Evolutionary conservation across 2,888 invertebrate genomes (phyloP), one percentile per base, ranked within the genome.

Genomic region (Plutella xylostella): DNA sequence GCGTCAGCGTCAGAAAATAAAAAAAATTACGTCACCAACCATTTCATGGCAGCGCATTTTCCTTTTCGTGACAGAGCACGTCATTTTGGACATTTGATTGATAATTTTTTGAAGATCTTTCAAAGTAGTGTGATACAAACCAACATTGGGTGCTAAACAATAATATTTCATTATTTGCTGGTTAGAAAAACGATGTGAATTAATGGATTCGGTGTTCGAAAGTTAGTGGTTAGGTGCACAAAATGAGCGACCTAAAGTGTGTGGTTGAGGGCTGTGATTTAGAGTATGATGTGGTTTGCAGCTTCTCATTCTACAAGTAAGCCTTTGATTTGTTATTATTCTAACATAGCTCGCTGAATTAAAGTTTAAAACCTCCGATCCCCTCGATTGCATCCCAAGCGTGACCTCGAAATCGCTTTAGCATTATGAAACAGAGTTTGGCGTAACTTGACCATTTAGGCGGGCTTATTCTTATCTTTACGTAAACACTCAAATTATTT

Each of bases 81-180:
- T 83, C 82, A 83, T 78, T 83, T 82, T 78, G 77, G 82, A 83
- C 82, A 76, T 83, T 83, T 83, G 82, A 82, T 80, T 83, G 82
- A 83, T 82, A 83, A 82, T 82, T 83, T 80, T 80, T 73, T 68
- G 71, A 72, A 72, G 77, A 79, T 76, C 76, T 74, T 82, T 83
- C 82, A 82, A 79, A 74, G 76, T 80, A 15, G 80, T 79, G 79
- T 79, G 82, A 80, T 80, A 80, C 79, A 77, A 79, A 82, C 77
- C 74, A 76, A 71, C 75, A 78, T 79, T 79, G 66, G 70, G 77
- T 75, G 76, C 80, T 80, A 79, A 80, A 76, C 71, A 68, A 64
- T 68, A 68, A 63, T 72, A 71, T 70, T 70, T 69, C 63, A 17
- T 20, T 19, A 61, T 64, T 70, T 60, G 66, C 60, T 58, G 51